Evolutionary conservation across 2,113 vertebrate species (phyloP).

Genomic region (Prolemur simus): DNA sequence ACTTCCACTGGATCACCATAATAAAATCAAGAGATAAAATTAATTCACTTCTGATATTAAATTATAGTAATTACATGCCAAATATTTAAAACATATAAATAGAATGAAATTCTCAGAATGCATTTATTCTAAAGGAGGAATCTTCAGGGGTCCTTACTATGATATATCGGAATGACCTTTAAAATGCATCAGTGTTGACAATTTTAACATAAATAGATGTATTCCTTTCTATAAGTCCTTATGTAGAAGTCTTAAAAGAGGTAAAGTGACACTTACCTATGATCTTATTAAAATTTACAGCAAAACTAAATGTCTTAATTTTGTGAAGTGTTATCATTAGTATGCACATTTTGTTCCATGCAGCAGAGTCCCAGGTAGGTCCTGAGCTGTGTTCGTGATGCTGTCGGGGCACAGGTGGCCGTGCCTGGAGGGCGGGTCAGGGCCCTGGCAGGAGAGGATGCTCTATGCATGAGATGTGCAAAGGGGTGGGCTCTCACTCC

Average conservation of each 20-base stretch:
- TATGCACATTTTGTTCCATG: background rate
- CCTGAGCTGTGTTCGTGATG: background rate
- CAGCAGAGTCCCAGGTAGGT: background rate
- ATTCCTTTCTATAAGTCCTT: background rate
- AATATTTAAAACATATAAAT: background rate
- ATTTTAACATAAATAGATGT: background rate
- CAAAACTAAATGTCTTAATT: background rate
- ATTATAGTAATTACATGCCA: background rate
- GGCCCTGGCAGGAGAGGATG: rapidly evolving
- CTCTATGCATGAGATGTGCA: background rate
- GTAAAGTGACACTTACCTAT: background rate
- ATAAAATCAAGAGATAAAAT: background rate
- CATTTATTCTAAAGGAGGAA: background rate
- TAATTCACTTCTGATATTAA: background rate
- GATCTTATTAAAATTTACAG: background rate
- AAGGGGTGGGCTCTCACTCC: background rate
- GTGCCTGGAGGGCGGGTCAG: too few species aligned
- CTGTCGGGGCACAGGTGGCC: background rate
- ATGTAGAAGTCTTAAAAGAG: background rate
- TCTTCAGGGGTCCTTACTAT: too few species aligned
- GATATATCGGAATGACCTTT: background rate
- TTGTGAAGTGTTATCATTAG: background rate
- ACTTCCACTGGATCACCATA: background rate
- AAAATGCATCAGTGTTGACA: background rate
- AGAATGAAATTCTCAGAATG: background rate